A percentile compares a stretch with the other conserved stretches of the same genome.
Evolutionary conservation across 53 echinoderm and acorn worm genomes (phyloP).

Genomic region (Echinarachnius parma): DNA sequence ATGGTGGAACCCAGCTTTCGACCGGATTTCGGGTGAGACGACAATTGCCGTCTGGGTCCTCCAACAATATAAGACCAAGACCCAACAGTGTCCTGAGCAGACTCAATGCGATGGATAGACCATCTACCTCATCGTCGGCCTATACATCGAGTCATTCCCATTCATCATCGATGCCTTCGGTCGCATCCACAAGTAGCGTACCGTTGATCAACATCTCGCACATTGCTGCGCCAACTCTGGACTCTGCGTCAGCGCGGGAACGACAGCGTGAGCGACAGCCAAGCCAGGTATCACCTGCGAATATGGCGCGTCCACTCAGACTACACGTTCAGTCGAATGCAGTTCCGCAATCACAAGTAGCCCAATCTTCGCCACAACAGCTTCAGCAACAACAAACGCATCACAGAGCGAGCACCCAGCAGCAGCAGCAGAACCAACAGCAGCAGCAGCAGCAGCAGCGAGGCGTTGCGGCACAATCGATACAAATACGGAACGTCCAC

Average conservation of each 20-base stretch:
- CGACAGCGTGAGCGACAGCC: too few relatives aligned
- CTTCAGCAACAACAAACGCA: conserved; percentile 2
- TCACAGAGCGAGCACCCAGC: background rate
- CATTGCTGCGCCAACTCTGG: background rate
- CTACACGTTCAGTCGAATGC: background rate
- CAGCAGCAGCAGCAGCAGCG: background rate
- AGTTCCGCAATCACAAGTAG: background rate
- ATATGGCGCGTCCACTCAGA: background rate
- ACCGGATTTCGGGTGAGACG: too few relatives aligned
- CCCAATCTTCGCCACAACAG: background rate
- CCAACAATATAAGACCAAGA: too few relatives aligned
- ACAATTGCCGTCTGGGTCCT: too few relatives aligned
- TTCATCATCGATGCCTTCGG: background rate
- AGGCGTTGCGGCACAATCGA: too few relatives aligned
- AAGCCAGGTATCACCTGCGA: background rate
- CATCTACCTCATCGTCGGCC: too few relatives aligned
- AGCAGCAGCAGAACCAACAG: background rate
- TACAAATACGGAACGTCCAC: background rate
- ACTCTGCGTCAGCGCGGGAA: too few relatives aligned
- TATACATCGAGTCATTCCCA: too few relatives aligned
- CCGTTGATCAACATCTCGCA: conserved; percentile 9
- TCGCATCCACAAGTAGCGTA: background rate
- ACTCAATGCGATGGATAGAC: too few relatives aligned
- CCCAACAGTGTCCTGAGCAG: too few relatives aligned
- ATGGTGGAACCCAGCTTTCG: too few relatives aligned